Base-by-base conservation (phyloP, 2,113 vertebrate genomes). In the Lethenteron camtschaticum region DNA sequence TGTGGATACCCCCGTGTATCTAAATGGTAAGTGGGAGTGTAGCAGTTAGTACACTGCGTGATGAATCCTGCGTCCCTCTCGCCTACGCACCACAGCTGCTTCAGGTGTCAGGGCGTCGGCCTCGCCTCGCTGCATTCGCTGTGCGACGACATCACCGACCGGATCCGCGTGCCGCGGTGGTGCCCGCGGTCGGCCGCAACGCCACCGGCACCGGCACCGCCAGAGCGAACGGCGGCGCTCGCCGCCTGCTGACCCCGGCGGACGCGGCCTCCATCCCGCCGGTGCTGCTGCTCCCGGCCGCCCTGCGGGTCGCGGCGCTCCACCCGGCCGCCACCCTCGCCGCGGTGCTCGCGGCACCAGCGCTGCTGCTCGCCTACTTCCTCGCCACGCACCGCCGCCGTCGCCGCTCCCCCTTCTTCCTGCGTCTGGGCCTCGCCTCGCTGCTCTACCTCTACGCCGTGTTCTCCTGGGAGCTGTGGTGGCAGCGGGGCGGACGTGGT, bases 361-460 rank as follows among this genome's bases (percentile, higher is more conserved):
- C 71, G 20, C 75, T 89, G 75, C 80, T 91, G 70, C 79, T 99
- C 68, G 91, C 88, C 89, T 99, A 95, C 71, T 99, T 96, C 80
- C 92, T 89, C 75, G 78, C 88, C 81, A 99, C 88, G 9, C 94
- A 99, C 76, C 79, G 82, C 68, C 84, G 86, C 75, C 94, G 91
- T 75, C 88, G 88, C 1, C 85, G 73, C 69, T 95, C 89, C 0
- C 84, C 90, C 9, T 90, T 97, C 77, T 96, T 97, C 81, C 78
- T 96, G 72, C 92, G 90, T 79, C 77, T 99, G 2, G 87, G 86
- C 2, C 82, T 99, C 20, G 95, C 96, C 81, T 96, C 90, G 10
- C 75, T 97, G 77, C 85, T 76, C 10, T 96, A 96, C 77, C 90
- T 89, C 86, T 95, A 96, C 81, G 95, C 84, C 57, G 73, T 90